These are phyloP conservation scores for Sphaeramia orbicularis DNA, from an alignment of 2,797 vertebrate species.

Conservation along the genomic window DNA sequence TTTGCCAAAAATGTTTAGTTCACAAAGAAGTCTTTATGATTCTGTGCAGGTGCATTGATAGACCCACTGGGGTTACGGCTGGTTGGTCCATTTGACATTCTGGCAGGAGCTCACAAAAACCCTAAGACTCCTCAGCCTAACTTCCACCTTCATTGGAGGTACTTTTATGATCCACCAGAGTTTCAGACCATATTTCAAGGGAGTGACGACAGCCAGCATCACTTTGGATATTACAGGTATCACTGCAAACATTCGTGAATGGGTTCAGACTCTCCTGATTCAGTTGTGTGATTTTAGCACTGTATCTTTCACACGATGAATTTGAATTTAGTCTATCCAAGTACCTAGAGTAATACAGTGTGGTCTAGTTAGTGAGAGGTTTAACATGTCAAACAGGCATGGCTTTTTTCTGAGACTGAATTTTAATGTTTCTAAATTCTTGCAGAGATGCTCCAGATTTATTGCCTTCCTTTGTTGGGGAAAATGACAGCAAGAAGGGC, in stretches of 20 bases:
- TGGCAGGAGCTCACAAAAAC: conserved; percentile 90
- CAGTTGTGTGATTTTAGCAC: background rate
- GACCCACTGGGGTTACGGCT: conserved; percentile 89
- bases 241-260: background rate
- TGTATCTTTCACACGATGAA: background rate
- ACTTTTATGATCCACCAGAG: conserved; percentile 97
- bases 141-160: conserved; percentile 94
- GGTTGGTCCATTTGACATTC: conserved; percentile 95
- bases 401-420: background rate
- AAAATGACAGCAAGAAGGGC: conserved; percentile 92
- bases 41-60: conserved; percentile 86
- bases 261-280: background rate
- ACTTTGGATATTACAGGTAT: conserved; percentile 98
- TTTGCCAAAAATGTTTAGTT: background rate
- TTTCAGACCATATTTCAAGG: conserved; percentile 93
- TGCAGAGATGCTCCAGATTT: conserved; percentile 92
- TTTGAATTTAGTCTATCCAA: background rate
- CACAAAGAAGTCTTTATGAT: background rate
- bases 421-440: conserved; percentile 7
- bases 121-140: conserved; percentile 83
- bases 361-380: background rate
- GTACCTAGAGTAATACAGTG: background rate
- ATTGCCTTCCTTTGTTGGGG: conserved; percentile 91
- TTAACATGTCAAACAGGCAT: background rate
- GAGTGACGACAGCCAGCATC: conserved; percentile 88